Base-by-base conservation (phyloP, 1,140 invertebrate species). In the Spodoptera litura region DNA sequence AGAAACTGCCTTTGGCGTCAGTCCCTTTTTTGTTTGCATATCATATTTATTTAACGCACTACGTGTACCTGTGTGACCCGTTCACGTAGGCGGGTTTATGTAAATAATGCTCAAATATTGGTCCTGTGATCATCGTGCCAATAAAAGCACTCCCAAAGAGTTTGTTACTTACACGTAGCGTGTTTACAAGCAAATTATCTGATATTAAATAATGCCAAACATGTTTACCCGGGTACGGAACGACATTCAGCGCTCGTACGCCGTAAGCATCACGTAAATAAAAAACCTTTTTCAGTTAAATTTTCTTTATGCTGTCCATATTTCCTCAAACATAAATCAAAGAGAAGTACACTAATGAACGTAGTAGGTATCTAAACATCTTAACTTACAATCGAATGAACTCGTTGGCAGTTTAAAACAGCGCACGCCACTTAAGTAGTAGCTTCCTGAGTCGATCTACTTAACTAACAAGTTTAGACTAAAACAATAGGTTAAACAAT, bases 1-100 rank as follows among this genome's bases (percentile, higher is more conserved):
- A 85, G 81, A 82, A 87, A 86, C 78, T 85, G 78, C 83, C 81
- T 75, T 82, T 83, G 86, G 82, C 81, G 79, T 82, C 72, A 83
- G 80, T 81, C 83, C 77, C 80, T 84, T 75, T 88, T 88, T 84
- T 83, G 81, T 87, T 81, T 83, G 75, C 74, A 81, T 78, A 78
- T 78, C 75, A 80, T 80, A 82, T 80, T 82, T 85, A 80, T 82
- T 72, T 80, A 80, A 78, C 49, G 49, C 73, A 75, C 59, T 53
- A 62, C 27, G 59, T n/a, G 49, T 75, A 75, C 73, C 73, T 75
- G 73, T n/a, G 62, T 20, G 49, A 51, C 12, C 59, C 25, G n/a
- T 35, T 64, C 59, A 75, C 59, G 73, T 75, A 53, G 27, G 49
- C 66, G 66, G 49, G 73, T 75, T 74, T 64, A 62, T 75, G 58